Evolutionary conservation across 2,797 vertebrate genomes (phyloP).

Genomic region (Falco berigora): DNA sequence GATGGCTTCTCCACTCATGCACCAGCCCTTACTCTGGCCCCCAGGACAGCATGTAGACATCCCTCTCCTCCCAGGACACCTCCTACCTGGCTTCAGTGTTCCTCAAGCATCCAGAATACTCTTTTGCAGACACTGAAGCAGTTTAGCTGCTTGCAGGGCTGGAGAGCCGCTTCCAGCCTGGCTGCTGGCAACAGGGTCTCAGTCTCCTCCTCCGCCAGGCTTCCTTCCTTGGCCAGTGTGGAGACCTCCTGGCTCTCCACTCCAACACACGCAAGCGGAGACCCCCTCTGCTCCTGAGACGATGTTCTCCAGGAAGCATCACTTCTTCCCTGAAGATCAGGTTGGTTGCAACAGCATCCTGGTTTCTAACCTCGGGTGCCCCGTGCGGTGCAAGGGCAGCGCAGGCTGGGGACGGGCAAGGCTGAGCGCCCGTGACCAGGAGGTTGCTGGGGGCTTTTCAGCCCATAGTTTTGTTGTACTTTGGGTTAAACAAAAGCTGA

Average conservation of each 20-base stretch:
- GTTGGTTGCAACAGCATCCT: not conserved
- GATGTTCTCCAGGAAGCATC: not conserved
- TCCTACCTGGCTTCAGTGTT: not conserved
- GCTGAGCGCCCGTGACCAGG: not conserved
- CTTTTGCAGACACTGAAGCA: not conserved
- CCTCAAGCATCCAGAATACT: not conserved
- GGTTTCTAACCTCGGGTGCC: fast-evolving
- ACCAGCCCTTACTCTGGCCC: not conserved
- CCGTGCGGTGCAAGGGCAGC: fast-evolving
- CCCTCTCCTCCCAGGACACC: not conserved
- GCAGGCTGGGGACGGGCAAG: not conserved
- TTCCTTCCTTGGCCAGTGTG: not conserved
- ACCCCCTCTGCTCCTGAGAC: not conserved
- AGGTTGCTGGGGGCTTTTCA: not conserved
- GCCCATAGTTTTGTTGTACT: not conserved
- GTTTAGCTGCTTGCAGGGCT: not conserved
- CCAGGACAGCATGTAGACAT: not conserved
- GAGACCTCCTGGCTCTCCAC: not conserved
- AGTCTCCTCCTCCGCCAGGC: not conserved
- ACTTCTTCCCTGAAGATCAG: not conserved
- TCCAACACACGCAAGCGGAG: not conserved
- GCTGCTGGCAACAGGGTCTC: not conserved
- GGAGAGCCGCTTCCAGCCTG: not conserved
- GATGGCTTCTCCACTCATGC: not conserved
- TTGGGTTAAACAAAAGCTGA: not conserved